phyloP scores from a whole-genome alignment of 2,888 invertebrate species.

The Sclerodermus sp. region DNA sequence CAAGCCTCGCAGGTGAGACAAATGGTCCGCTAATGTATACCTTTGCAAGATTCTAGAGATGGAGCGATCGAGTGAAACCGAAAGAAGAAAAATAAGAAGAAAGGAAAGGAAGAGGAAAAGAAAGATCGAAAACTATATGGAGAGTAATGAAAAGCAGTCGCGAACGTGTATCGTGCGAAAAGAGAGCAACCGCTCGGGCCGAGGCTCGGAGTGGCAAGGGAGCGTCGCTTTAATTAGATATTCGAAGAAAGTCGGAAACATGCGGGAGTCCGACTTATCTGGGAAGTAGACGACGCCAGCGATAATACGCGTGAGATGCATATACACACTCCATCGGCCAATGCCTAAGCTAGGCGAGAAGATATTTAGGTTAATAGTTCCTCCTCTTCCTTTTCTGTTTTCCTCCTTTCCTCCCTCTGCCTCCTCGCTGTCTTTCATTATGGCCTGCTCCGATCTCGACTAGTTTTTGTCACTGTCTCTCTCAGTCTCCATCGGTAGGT shows the following conservation, averaged over 20 bases:
- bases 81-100: not conserved
- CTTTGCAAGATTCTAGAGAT: too few relatives aligned
- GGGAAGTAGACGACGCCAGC: slow-evolving; percentile 9
- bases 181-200: slow-evolving; percentile 10
- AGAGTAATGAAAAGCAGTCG: too few relatives aligned
- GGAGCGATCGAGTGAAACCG: too few relatives aligned
- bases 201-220: not conserved
- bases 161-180: slow-evolving; percentile 31
- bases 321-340: slow-evolving; percentile 1
- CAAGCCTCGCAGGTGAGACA: slow-evolving; percentile 76
- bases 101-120: too few relatives aligned
- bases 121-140: not conserved
- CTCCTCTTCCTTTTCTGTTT: slow-evolving; percentile 12
- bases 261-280: too few relatives aligned
- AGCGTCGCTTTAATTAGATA: too few relatives aligned
- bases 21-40: too few relatives aligned
- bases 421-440: slow-evolving; percentile 3
- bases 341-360: slow-evolving; percentile 10
- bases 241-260: too few relatives aligned
- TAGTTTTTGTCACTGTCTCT: slow-evolving; percentile 22
- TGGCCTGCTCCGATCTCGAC: slow-evolving; percentile 8
- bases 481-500: slow-evolving; percentile 10
- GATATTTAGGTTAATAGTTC: slow-evolving; percentile 31
- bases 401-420: too few relatives aligned
- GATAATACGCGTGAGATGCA: slow-evolving; percentile 20